Conservation (phyloP, 2,888 invertebrate species). For the Adelognathus sp. region DNA sequence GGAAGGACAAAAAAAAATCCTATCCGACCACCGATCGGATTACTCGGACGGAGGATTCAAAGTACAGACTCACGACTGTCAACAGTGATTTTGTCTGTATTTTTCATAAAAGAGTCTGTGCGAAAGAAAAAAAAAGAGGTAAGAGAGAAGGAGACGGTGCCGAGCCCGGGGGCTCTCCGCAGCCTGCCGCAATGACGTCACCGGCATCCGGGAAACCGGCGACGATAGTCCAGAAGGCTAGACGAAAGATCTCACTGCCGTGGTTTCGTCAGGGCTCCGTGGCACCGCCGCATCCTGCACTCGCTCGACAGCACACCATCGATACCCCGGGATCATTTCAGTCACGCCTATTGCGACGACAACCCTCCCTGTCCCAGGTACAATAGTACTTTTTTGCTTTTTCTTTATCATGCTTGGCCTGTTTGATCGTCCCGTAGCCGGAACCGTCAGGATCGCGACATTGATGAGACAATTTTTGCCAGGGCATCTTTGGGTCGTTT, state of each 20-base stretch:
- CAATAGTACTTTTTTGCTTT: constrained; percentile 40
- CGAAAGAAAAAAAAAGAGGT: constrained; percentile 42
- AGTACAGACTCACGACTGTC: too few relatives aligned
- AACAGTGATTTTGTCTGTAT: too few relatives aligned
- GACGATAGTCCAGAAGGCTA: constrained; percentile 85
- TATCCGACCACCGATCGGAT: not conserved
- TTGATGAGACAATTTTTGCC: not conserved
- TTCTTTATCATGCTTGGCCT: not conserved
- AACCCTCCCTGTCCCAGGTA: constrained; percentile 86
- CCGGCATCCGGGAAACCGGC: constrained; percentile 77
- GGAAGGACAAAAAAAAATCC: not conserved
- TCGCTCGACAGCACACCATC: constrained; percentile 94
- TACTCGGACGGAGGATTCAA: not conserved
- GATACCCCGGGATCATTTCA: constrained; percentile 94
- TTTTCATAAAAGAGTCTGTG: too few relatives aligned
- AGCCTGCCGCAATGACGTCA: constrained; percentile 73
- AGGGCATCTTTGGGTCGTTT: too few relatives aligned
- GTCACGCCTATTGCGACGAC: constrained; percentile 87
- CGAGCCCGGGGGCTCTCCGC: constrained; percentile 72
- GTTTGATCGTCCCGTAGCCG: not conserved
- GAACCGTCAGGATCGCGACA: not conserved
- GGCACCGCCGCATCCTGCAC: constrained; percentile 87
- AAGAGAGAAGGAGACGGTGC: constrained; percentile 75
- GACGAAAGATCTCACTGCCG: constrained; percentile 93
- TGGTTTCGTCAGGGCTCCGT: constrained; percentile 94